Base-by-base conservation (phyloP, 2,888 invertebrate genomes). In the Poecilobothrus nobilitatus region DNA sequence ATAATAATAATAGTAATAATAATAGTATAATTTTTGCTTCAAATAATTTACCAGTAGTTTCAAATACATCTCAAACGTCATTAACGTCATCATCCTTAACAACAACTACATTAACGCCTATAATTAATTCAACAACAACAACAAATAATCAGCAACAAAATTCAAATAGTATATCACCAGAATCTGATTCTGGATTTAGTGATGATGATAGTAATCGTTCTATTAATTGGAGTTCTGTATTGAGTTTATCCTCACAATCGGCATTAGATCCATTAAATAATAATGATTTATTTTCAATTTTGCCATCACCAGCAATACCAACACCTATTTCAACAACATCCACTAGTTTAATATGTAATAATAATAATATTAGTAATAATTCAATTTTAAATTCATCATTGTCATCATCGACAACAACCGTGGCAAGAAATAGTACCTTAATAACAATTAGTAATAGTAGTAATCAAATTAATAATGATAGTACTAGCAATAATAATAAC, bases 171-270 rank as follows among this genome's bases (percentile, higher is more conserved):
- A 15, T 53, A 53, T 53, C 53, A 18, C 53, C 53, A 73, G 90
- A 90, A 79, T 87, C 86, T 67, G 91, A 91, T 80, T 90, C 90
- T 22, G 91, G 91, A 74, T 88, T 89, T 80, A 91, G 90, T 75
- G 91, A 91, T 81, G 87, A 88, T 71, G 89, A 90, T 75, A 85
- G 86, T 78, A 89, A 88, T 78, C 87, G 91, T 75, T 88, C 91
- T 76, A 94, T 94, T 82, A 94, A 94, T 83, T 94, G 94, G 94
- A 92, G 94, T 80, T 93, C 93, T 67, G 94, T 94, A 76, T 86
- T 94, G 73, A 92, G 91, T 79, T 86, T 94, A 66, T 91, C 92
- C 74, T 91, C 91, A 74, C 92, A 93, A 78, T 92, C 92, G 71
- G 92, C 92, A 79, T 84, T 93, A 69, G 93, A 93, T 82, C 91